A percentile compares a stretch with the other conserved stretches of the same genome.
These are phyloP conservation scores for Percopsis omiscomaycus DNA, from an alignment of 2,797 vertebrate genomes.

Conservation along the genomic window DNA sequence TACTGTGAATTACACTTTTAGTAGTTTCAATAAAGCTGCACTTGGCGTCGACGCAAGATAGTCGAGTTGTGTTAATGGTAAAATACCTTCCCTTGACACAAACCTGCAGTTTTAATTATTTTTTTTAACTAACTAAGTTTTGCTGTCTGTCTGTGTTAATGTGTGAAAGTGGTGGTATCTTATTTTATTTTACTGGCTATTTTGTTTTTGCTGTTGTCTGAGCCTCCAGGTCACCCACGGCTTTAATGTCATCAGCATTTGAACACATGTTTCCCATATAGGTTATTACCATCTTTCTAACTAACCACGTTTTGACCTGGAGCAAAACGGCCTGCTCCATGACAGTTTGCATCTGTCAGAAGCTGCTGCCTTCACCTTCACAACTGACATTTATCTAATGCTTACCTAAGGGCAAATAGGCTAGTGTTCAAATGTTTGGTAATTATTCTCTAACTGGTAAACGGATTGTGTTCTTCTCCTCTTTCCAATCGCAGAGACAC, in stretches of 20 bases:
- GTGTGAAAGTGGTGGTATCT: neutral
- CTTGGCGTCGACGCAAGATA: conserved; percentile 4
- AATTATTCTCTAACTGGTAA: conserved; percentile 6
- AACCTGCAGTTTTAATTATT: conserved; percentile 26
- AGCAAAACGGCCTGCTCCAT: conserved; percentile 34
- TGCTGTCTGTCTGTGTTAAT: neutral
- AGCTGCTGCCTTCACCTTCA: neutral
- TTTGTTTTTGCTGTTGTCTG: conserved; percentile 20
- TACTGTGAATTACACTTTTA: conserved; percentile 28
- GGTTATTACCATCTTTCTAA: conserved; percentile 44
- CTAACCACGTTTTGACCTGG: conserved; percentile 49
- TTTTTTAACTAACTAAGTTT: conserved; percentile 7
- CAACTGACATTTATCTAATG: neutral
- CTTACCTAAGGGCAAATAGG: neutral
- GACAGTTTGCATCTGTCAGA: conserved; percentile 37
- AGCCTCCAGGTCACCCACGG: conserved; percentile 43
- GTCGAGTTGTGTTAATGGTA: conserved; percentile 18
- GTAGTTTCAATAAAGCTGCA: conserved; percentile 25
- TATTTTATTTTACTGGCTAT: conserved; percentile 19
- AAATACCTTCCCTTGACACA: conserved; percentile 18
- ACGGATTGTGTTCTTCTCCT: conserved; percentile 28
- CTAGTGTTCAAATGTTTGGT: neutral
- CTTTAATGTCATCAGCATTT: conserved; percentile 50
- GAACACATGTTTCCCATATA: conserved; percentile 51
- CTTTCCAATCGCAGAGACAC: conserved; percentile 76